Evolutionary conservation across 2,797 vertebrate genomes (phyloP).

Genomic region (Micropoecilia bifurca): DNA sequence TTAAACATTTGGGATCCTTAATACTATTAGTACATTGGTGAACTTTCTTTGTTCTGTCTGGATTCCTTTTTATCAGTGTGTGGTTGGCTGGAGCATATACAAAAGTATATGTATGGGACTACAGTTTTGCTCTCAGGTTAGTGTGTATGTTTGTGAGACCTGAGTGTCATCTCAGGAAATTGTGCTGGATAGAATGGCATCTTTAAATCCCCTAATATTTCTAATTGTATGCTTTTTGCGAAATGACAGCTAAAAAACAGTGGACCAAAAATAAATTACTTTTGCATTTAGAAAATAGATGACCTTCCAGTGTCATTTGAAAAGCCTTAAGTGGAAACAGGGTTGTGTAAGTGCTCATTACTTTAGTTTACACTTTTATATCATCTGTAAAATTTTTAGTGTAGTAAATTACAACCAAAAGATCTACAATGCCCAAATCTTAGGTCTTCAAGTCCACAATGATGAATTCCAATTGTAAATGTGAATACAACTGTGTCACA

Average conservation of each 20-base stretch:
- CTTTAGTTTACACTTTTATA: slow-evolving; percentile 57
- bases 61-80: slow-evolving; percentile 54
- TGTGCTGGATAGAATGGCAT: slow-evolving; percentile 54
- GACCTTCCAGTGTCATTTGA: slow-evolving; percentile 76
- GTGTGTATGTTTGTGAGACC: slow-evolving; percentile 72
- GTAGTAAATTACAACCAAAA: slow-evolving; percentile 59
- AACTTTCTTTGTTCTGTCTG: slow-evolving; percentile 49
- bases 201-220: slow-evolving; percentile 50
- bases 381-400: slow-evolving; percentile 44
- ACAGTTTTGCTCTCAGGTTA: slow-evolving; percentile 79
- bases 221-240: slow-evolving; percentile 52
- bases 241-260: slow-evolving; percentile 47
- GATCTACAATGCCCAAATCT: slow-evolving; percentile 53
- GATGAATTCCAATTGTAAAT: slow-evolving; percentile 78
- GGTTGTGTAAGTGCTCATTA: slow-evolving; percentile 68
- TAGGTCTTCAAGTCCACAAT: slow-evolving; percentile 63
- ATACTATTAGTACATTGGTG: slow-evolving; percentile 45
- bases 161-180: slow-evolving; percentile 76
- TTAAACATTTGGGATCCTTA: slow-evolving; percentile 60
- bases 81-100: slow-evolving; percentile 65
- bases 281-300: slow-evolving; percentile 39
- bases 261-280: slow-evolving; percentile 57
- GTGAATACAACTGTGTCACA: slow-evolving; percentile 79
- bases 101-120: slow-evolving; percentile 65
- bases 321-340: slow-evolving; percentile 80